Conservation (phyloP, 2,113 vertebrate genomes). For the Sorex fumeus region DNA sequence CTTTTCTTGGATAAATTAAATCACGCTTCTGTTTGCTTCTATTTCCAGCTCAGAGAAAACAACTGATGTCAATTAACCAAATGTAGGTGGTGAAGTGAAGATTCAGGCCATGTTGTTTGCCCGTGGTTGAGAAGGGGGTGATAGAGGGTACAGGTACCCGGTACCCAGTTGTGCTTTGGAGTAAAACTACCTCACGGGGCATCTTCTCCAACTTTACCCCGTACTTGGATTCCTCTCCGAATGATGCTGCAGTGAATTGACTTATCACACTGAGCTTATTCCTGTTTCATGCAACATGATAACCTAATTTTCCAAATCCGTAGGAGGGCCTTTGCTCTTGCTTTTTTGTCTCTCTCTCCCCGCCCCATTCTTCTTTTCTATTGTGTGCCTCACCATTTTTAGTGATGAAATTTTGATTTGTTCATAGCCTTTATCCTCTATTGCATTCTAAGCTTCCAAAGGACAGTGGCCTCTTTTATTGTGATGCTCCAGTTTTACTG, state of each 20-base stretch:
- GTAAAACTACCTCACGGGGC: neutral
- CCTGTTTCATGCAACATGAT: neutral
- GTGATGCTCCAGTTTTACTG: neutral
- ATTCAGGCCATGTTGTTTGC: neutral
- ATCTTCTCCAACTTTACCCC: neutral
- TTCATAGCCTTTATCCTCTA: neutral
- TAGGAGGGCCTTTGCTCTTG: neutral
- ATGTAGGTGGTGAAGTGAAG: neutral
- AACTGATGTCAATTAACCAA: neutral
- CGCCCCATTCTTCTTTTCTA: neutral
- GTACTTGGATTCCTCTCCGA: neutral
- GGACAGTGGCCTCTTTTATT: no score
- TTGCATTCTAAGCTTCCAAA: neutral
- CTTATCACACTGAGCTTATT: neutral
- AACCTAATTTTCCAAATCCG: neutral
- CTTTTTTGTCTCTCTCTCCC: neutral
- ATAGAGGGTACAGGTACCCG: neutral
- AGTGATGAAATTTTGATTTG: neutral
- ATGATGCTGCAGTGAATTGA: neutral
- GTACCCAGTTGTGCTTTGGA: neutral
- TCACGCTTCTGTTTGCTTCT: neutral
- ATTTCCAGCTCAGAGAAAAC: neutral
- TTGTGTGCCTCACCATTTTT: neutral
- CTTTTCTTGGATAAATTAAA: neutral
- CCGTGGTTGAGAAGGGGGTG: accelerated